Evolutionary conservation across 1,140 invertebrate species (phyloP).

Genomic region (Drosophila pachea): DNA sequence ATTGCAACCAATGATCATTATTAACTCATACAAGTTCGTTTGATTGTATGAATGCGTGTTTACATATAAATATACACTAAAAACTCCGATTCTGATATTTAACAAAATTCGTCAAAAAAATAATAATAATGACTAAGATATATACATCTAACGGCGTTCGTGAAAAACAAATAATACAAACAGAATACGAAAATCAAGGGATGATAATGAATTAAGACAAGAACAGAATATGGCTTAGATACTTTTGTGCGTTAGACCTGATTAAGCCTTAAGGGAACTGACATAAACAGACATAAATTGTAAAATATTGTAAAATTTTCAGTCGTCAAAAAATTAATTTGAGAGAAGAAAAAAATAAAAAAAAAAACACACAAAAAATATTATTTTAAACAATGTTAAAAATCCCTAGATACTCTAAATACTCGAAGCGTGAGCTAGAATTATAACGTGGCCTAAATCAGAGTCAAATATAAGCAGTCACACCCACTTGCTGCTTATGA

Average conservation of each 20-base stretch:
- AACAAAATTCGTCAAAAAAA: constrained; percentile 7
- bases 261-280: constrained; percentile 12
- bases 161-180: background rate
- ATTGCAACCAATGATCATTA: constrained; percentile 69
- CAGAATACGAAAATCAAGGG: too few relatives aligned
- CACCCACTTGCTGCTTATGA: constrained; percentile 51
- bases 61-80: constrained; percentile 32
- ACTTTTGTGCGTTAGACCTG: background rate
- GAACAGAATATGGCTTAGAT: constrained; percentile 9
- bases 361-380: constrained; percentile 8
- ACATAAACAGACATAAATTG: constrained; percentile 20
- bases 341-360: constrained; percentile 5
- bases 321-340: constrained; percentile 11
- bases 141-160: constrained; percentile 30
- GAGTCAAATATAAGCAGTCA: constrained; percentile 49
- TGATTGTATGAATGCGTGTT: constrained; percentile 56
- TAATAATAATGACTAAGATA: constrained; percentile 18
- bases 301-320: constrained; percentile 22
- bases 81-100: constrained; percentile 7
- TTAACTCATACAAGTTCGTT: constrained; percentile 43
- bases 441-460: constrained; percentile 35
- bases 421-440: constrained; percentile 3
- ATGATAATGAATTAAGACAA: background rate
- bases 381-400: background rate
- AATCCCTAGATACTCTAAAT: constrained; percentile 28